Evolutionary conservation across 2,113 vertebrate genomes (phyloP).

Genomic region (Aix galericulata): DNA sequence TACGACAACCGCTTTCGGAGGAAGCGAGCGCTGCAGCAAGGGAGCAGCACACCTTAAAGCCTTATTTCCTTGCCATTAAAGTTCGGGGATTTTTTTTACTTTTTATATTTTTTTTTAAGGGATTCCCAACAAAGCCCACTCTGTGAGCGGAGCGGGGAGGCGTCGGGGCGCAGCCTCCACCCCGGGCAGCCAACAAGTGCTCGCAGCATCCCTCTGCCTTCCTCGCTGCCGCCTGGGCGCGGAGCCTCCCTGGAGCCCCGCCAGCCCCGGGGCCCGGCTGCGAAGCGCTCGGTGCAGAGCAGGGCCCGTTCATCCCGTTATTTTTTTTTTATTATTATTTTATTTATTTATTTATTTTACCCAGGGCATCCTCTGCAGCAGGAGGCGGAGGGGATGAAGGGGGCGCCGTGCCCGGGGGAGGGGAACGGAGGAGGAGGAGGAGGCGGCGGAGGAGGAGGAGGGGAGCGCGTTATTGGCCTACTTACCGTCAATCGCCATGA

Average conservation of each 20-base stretch:
- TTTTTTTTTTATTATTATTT: too few species aligned
- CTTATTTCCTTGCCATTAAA: background rate
- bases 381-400: background rate
- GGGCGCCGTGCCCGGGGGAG: background rate
- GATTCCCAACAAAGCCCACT: background rate
- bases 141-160: background rate
- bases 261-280: too few species aligned
- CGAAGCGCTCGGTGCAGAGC: too few species aligned
- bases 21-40: background rate
- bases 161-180: background rate
- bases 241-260: background rate
- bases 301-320: too few species aligned
- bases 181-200: constrained; percentile 61
- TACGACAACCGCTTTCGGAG: background rate
- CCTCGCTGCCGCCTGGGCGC: background rate
- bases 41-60: background rate
- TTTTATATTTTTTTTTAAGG: background rate
- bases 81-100: background rate
- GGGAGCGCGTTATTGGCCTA: constrained; percentile 83
- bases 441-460: background rate
- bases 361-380: too few species aligned
- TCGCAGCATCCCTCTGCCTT: background rate
- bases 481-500: constrained; percentile 95
- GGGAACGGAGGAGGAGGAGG: background rate
- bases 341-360: too few species aligned